Evolutionary conservation across 1,140 invertebrate species (phyloP).

Genomic region (Tetramorium alpestre): DNA sequence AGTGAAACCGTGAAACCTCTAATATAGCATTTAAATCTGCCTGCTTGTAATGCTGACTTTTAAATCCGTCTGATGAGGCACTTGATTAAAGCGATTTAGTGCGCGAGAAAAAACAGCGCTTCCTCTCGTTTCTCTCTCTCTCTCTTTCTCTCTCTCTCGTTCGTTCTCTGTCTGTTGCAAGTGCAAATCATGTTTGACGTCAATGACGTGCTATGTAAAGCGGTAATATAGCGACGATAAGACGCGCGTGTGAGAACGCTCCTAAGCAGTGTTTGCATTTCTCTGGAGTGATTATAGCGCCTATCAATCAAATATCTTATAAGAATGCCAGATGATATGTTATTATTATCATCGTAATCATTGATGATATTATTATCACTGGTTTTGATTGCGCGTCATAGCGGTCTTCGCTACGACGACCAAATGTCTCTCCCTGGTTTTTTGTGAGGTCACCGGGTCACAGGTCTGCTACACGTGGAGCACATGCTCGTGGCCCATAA

Average conservation of each 20-base stretch:
- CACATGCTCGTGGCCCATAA: not conserved
- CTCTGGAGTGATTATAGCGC: not conserved
- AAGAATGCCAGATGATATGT: not conserved
- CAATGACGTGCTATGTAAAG: not conserved
- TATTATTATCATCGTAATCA: not conserved
- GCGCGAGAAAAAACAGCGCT: not conserved
- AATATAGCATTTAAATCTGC: not conserved
- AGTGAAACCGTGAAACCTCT: not conserved
- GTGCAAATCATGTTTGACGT: slow-evolving; percentile 3
- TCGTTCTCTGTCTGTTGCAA: not conserved
- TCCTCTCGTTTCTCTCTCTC: not conserved
- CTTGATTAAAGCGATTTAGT: not conserved
- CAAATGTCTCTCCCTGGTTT: not conserved
- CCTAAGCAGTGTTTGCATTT: not conserved
- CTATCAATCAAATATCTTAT: not conserved
- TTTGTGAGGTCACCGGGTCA: not conserved
- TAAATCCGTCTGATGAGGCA: slow-evolving; percentile 1
- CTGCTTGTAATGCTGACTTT: not conserved
- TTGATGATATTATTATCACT: not conserved
- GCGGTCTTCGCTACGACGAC: not conserved
- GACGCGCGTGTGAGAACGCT: not conserved
- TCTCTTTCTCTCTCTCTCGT: not conserved
- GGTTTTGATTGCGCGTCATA: not conserved
- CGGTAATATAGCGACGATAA: not conserved
- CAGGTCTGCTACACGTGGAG: not conserved